phyloP scores from a whole-genome alignment of 2,888 invertebrate species.

The Aricia artaxerxes region DNA sequence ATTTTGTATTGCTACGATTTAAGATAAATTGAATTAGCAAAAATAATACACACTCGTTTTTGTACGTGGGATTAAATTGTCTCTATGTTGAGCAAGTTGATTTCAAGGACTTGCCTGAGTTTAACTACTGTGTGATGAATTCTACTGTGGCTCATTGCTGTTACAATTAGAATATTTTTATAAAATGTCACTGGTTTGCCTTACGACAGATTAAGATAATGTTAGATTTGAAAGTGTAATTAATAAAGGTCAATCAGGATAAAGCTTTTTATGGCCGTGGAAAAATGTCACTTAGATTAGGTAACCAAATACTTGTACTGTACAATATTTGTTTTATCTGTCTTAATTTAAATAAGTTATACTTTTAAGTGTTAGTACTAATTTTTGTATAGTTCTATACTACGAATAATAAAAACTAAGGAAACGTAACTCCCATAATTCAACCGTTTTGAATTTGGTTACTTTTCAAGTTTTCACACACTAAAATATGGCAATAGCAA shows the following conservation, averaged over 20 bases:
- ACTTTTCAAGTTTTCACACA: too few relatives aligned
- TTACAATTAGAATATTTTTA: constrained; percentile 17
- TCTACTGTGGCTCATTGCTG: not conserved
- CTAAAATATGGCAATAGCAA: too few relatives aligned
- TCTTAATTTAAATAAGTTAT: not conserved
- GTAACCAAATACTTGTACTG: not conserved
- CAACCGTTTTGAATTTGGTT: too few relatives aligned
- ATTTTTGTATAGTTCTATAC: too few relatives aligned
- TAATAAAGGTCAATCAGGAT: constrained; percentile 16
- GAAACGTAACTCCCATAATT: too few relatives aligned
- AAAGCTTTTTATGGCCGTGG: not conserved
- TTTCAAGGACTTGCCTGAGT: not conserved
- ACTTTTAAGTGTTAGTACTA: not conserved
- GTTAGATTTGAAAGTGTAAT: constrained; percentile 24
- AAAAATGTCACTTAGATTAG: not conserved
- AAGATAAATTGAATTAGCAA: not conserved
- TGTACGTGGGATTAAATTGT: not conserved
- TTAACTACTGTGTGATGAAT: not conserved
- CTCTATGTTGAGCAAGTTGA: too few relatives aligned
- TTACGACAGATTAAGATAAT: constrained; percentile 1
- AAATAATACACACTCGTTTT: not conserved
- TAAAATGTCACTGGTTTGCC: constrained; percentile 13
- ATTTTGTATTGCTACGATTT: too few relatives aligned
- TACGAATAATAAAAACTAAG: too few relatives aligned
- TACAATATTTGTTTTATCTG: not conserved